Conservation (phyloP, 2,113 vertebrate genomes). For the Myiozetetes cayanensis region DNA sequence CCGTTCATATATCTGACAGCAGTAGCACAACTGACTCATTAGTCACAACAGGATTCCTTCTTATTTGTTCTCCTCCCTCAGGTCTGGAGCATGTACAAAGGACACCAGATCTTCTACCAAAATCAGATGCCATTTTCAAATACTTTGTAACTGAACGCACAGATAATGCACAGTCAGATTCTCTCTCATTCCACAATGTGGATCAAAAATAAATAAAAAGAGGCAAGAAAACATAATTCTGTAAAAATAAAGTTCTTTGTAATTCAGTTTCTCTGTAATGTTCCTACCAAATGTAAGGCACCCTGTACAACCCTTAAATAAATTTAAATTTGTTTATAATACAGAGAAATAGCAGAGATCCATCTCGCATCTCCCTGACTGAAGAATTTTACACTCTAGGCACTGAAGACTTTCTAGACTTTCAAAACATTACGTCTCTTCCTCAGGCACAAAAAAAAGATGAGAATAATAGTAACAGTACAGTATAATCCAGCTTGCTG, state of each 20-base stretch:
- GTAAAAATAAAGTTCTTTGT: background rate
- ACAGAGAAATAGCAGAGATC: background rate
- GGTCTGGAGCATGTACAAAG: fast-evolving
- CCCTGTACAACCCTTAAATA: background rate
- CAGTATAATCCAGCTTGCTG: background rate
- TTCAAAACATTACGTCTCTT: background rate
- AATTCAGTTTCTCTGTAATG: background rate
- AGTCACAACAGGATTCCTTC: background rate
- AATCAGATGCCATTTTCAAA: background rate
- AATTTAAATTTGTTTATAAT: background rate
- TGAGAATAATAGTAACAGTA: background rate
- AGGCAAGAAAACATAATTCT: background rate
- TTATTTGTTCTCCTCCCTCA: background rate
- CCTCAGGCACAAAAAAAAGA: background rate
- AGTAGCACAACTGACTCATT: background rate
- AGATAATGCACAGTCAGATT: background rate
- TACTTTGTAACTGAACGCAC: background rate
- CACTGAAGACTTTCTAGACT: background rate
- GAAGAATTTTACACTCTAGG: background rate
- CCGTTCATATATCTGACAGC: background rate
- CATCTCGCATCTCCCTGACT: background rate
- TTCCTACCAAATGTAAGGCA: background rate
- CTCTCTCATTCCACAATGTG: fast-evolving
- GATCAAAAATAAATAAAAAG: background rate
- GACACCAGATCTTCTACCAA: background rate